phyloP scores from a whole-genome alignment of 2,888 invertebrate species.

The Yponomeuta plumbellus region DNA sequence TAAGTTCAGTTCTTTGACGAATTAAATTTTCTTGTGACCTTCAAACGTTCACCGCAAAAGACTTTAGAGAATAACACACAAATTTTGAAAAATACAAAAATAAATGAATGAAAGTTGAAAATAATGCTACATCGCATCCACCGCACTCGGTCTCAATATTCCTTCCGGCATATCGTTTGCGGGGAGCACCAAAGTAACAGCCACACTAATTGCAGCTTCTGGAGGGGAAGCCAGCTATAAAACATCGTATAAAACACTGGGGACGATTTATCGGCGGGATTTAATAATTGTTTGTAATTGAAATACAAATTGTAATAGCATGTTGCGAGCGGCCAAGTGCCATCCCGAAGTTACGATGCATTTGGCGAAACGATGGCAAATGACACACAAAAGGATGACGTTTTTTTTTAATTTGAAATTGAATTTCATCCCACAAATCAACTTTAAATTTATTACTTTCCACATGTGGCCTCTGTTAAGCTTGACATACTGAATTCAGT shows the following conservation, averaged over 20 bases:
- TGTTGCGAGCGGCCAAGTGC: constrained; percentile 14
- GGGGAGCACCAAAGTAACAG: background rate
- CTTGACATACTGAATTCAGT: no score
- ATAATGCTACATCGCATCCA: no score
- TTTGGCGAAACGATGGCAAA: background rate
- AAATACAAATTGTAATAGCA: constrained; percentile 39
- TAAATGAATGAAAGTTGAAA: background rate
- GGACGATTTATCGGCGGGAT: constrained; percentile 44
- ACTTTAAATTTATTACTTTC: no score
- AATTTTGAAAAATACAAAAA: no score
- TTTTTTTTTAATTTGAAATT: background rate
- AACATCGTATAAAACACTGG: constrained; percentile 34
- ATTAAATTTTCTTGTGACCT: no score
- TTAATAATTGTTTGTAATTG: constrained; percentile 54
- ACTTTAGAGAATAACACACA: no score
- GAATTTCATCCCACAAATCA: no score
- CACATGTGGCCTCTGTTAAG: no score
- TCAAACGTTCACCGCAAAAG: no score
- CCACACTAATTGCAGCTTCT: constrained; percentile 38
- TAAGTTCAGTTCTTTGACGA: no score
- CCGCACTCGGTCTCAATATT: background rate
- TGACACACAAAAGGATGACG: background rate
- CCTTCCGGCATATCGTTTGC: constrained; percentile 9
- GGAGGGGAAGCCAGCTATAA: constrained; percentile 38
- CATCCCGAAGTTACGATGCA: constrained; percentile 1